phyloP scores from a whole-genome alignment of 2,888 invertebrate genomes.

The Caenorhabditis sp. region DNA sequence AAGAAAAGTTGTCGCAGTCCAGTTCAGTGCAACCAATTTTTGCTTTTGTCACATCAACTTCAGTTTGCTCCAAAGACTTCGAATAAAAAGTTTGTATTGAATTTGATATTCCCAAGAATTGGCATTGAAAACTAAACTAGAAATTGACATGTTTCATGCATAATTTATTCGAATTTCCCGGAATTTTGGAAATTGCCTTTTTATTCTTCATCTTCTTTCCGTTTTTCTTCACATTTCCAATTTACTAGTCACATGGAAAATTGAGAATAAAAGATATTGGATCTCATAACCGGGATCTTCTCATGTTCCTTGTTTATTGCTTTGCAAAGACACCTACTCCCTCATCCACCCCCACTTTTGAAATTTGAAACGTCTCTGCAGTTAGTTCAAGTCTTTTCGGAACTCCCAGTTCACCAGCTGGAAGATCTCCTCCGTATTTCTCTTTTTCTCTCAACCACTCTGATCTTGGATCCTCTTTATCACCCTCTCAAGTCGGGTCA shows the following conservation, averaged over 20 bases:
- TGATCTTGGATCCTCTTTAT: slow-evolving; percentile 60
- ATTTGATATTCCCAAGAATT: neutral
- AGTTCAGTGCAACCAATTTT: neutral
- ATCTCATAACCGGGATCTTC: neutral
- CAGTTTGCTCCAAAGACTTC: neutral
- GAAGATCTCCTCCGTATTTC: slow-evolving; percentile 31
- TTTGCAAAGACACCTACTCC: neutral
- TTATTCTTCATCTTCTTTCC: neutral
- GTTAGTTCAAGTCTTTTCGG: slow-evolving; percentile 45
- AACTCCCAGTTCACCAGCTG: slow-evolving; percentile 52
- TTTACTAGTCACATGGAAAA: slow-evolving; percentile 6
- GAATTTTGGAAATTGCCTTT: neutral
- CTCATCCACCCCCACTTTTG: slow-evolving; percentile 36
- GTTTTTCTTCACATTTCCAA: neutral
- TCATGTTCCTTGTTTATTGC: slow-evolving; percentile 33
- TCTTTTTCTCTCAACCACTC: slow-evolving; percentile 31
- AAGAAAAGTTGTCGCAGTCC: slow-evolving; percentile 2
- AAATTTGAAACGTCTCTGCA: slow-evolving; percentile 52
- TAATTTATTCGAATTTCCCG: neutral
- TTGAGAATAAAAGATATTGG: neutral
- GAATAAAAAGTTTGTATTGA: too few relatives aligned
- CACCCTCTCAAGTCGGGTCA: slow-evolving; percentile 60
- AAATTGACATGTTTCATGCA: neutral
- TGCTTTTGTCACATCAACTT: neutral
- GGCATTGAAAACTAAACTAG: neutral